Percentiles rank a stretch among this genome's conserved stretches.
Conservation (phyloP, 1,140 invertebrate species). For the Hylyphantes graminicola region DNA sequence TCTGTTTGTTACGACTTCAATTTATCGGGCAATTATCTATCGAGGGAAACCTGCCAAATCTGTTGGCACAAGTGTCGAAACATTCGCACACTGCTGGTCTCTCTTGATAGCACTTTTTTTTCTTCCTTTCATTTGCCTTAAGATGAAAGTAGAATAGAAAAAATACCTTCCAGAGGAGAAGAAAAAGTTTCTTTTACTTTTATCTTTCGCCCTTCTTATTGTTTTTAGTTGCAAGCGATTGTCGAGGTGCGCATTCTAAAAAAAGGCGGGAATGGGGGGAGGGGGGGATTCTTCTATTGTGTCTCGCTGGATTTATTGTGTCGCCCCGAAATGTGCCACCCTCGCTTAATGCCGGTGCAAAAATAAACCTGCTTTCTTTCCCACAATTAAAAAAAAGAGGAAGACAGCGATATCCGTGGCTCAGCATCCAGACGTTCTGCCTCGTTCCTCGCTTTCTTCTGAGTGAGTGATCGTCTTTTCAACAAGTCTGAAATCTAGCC, state of each 20-base stretch:
- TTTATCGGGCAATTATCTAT: constrained; percentile 25
- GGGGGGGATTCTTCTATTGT: constrained; percentile 53
- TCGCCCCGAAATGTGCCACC: constrained; percentile 54
- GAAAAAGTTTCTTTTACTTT: not conserved
- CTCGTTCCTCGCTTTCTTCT: constrained; percentile 17
- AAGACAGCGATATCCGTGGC: no score
- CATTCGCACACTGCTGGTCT: constrained; percentile 24
- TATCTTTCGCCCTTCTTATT: constrained; percentile 12
- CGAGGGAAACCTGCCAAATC: constrained; percentile 43
- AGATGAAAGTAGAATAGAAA: no score
- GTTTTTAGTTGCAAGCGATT: constrained; percentile 49
- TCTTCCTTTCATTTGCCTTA: no score
- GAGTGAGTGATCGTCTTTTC: constrained; percentile 11
- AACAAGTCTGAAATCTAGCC: not conserved
- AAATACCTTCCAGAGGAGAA: no score
- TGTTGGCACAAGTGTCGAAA: constrained; percentile 39
- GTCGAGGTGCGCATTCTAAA: constrained; percentile 48
- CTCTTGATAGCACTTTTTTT: constrained; percentile 34
- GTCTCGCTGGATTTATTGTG: constrained; percentile 56
- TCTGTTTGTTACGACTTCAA: no score
- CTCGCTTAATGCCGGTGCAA: constrained; percentile 51
- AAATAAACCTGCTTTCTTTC: constrained; percentile 47
- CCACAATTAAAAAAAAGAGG: not conserved
- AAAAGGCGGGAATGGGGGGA: no score
- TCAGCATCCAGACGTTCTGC: no score